Base-by-base conservation (phyloP, 2,113 vertebrate genomes). In the Odocoileus hemionus region DNA sequence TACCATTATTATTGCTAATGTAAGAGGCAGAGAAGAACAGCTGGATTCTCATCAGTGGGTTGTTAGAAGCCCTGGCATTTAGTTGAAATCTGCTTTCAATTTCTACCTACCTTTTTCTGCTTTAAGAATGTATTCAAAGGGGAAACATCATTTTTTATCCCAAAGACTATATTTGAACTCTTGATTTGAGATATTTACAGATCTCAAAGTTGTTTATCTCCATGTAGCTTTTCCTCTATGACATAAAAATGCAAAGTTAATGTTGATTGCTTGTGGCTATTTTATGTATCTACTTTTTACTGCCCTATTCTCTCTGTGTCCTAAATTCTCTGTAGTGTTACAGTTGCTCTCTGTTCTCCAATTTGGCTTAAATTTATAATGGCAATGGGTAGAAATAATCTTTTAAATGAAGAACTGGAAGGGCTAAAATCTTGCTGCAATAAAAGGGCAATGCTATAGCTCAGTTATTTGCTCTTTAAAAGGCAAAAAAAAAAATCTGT, bases 1-100 rank as follows among this genome's bases (percentile, higher is more conserved):
- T 95, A 39, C 91, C 74, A 76, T 91, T 87, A 94, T 96, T 83
- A 70, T 67, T 93, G 88, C 47, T 96, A 92, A 96, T 70, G 86
- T 64, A 88, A 1, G 26, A 97, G 92, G 54, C 93, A 91, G 87
- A 87, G 91, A 96, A 91, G 94, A 97, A 93, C 97, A 98, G 93
- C 97, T 98, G 97, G 95, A 70, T 95, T 76, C 85, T 89, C 84
- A 94, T 89, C 91, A 58, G 26, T 45, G 58, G 64, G 86, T 79
- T 95, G 87, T 55, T 91, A 54, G 79, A 84, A 94, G 45, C 54
- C 43, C 47, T 87, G 89, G 84, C 91, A 95, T 84, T 93, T 85
- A 52, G 39, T 39, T 52, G 61, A 80, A 78, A 94, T 94, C 76
- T 74, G 54, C 55, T 86, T 95, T 67, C 28, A 76, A 43, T 61